Evolutionary conservation across 2,888 invertebrate species (phyloP).

Genomic region (Elysia crispata): DNA sequence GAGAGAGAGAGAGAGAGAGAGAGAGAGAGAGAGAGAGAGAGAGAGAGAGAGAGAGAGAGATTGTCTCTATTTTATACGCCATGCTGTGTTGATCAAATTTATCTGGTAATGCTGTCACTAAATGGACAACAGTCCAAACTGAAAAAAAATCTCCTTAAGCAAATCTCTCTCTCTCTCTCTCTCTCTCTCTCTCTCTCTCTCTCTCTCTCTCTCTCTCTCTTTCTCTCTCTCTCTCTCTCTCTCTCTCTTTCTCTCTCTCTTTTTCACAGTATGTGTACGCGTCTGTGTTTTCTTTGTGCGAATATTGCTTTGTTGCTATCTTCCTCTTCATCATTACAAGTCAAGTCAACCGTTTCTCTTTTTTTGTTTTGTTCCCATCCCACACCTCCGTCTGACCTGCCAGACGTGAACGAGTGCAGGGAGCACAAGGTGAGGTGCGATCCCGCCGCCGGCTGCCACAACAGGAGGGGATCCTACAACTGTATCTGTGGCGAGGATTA

Average conservation of each 20-base stretch:
- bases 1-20: too few species aligned
- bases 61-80: too few species aligned
- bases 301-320: not conserved
- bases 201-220: not conserved
- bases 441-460: slow-evolving; percentile 70
- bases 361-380: too few species aligned
- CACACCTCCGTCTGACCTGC: too few species aligned
- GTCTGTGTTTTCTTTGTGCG: not conserved
- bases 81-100: too few species aligned
- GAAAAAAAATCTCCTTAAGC: too few species aligned
- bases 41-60: too few species aligned
- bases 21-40: too few species aligned
- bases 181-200: not conserved
- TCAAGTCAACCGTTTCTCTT: not conserved
- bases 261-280: not conserved
- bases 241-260: not conserved
- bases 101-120: too few species aligned
- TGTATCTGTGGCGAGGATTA: slow-evolving; percentile 71
- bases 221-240: slow-evolving; percentile 1
- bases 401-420: slow-evolving; percentile 74
- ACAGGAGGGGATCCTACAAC: slow-evolving; percentile 71
- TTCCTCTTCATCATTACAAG: not conserved
- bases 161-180: too few species aligned
- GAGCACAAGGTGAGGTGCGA: slow-evolving; percentile 67
- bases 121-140: too few species aligned